Percentiles rank a stretch among this genome's conserved stretches.
Conservation (phyloP, 2,888 invertebrate genomes). For the Euplagia quadripunctaria region DNA sequence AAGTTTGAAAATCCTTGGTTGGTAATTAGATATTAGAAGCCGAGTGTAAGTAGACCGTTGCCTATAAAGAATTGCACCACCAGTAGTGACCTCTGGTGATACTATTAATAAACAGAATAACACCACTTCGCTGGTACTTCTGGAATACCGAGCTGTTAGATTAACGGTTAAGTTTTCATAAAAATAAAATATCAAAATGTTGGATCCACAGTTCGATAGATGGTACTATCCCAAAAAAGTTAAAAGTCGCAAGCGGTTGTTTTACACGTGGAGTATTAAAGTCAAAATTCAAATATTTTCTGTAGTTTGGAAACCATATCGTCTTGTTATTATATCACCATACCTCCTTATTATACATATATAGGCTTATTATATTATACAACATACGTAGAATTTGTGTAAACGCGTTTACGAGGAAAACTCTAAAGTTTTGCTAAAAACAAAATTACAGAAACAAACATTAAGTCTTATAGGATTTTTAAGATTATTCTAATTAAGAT, state of each 20-base stretch:
- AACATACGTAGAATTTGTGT: not conserved
- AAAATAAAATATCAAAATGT: not conserved
- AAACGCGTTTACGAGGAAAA: not conserved
- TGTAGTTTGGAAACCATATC: not conserved
- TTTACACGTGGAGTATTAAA: not conserved
- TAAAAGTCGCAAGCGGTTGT: not conserved
- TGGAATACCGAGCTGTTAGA: not conserved
- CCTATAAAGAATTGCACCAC: not conserved
- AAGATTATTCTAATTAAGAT: not conserved
- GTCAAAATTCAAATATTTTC: not conserved
- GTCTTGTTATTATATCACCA: not conserved
- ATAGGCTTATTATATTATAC: too few relatives aligned
- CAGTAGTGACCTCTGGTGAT: not conserved
- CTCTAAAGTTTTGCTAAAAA: too few relatives aligned
- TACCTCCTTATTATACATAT: not conserved
- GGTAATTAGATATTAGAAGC: not conserved
- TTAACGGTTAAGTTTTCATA: not conserved
- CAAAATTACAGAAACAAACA: not conserved
- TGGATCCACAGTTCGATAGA: not conserved
- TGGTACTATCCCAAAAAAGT: not conserved
- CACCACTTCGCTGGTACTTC: not conserved
- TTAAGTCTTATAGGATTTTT: not conserved
- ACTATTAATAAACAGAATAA: not conserved
- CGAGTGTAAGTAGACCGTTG: not conserved
- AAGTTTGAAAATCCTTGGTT: not conserved